phyloP scores from a whole-genome alignment of 2,113 vertebrate species.

The Marmota monax region DNA sequence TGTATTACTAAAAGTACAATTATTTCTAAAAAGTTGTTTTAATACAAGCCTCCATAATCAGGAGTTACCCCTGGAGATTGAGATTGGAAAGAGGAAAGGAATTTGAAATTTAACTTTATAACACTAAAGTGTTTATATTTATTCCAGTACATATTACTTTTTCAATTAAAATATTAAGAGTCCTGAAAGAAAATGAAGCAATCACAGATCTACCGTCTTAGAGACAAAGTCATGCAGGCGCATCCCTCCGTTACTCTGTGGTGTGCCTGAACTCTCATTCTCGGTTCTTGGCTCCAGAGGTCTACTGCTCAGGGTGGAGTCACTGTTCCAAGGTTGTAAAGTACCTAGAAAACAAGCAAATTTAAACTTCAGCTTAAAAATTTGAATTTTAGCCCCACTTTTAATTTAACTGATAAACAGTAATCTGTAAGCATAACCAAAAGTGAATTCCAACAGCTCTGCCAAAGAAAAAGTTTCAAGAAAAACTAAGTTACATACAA shows the following conservation, averaged over 20 bases:
- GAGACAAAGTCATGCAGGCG: conserved; percentile 96
- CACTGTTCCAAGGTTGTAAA: conserved; percentile 92
- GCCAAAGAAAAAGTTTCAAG: neutral
- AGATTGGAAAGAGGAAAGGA: neutral
- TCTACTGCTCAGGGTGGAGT: conserved; percentile 88
- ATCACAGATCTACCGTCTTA: conserved; percentile 91
- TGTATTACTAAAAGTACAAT: neutral
- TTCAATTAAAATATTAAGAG: conserved; percentile 28
- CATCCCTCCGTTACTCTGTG: conserved; percentile 89
- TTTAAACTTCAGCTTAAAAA: neutral
- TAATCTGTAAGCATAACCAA: neutral
- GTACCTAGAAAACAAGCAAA: conserved; percentile 86
- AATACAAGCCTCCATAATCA: neutral
- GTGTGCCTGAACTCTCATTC: conserved; percentile 87
- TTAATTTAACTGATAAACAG: conserved; percentile 6
- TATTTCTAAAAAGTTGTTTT: conserved; percentile 50
- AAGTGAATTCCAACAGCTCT: neutral
- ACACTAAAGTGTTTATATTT: conserved; percentile 18
- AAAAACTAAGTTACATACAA: neutral
- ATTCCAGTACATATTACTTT: neutral
- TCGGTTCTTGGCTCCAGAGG: conserved; percentile 86
- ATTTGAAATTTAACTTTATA: neutral
- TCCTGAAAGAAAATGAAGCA: neutral
- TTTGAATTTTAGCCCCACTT: conserved; percentile 48
- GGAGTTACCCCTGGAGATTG: neutral